Evolutionary conservation across 1,140 invertebrate species (phyloP), one percentile per base, ranked within the genome.

Genomic region (Meteorus sp.): DNA sequence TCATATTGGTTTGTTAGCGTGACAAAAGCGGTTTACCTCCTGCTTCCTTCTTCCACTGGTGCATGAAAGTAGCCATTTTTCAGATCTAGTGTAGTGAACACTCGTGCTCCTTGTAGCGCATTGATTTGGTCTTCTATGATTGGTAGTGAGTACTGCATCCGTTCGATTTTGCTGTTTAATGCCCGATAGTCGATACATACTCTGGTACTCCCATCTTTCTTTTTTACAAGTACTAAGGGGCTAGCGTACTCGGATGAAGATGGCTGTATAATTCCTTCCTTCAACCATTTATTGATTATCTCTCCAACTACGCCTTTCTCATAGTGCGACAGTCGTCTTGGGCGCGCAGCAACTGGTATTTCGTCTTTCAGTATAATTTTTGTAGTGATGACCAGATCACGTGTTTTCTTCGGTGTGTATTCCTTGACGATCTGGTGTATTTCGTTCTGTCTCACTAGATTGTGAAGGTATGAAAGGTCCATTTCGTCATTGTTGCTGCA

Each of bases 61-160:
- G 66, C 63, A 50, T 66, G 59, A n/a, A 63, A 63, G 37, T 63
- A 65, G 22, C 59, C 63, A 23, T 66, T 66, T 51, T 62, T 63
- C 8, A 83, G 52, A 71, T 85, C 82, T 1, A 85, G 50, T 0
- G 76, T 68, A 3, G 73, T 74, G 55, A 83, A 84, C 6, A 67
- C 60, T 2, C 65, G 70, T 1, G 68, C 50, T 0, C 66, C 66
- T 44, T 61, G 47, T 19, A 71, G 59, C 71, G 67, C 39, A 61
- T 80, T 73, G 6, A 86, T 60, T 4, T 70, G 66, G 29, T 83
- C 77, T 39, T 83, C 78, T 11, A 85, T 82, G 0, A 76, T 25
- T 1, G 81, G 82, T 7, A 86, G 56, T 0, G 83, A 82, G 62
- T 74, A 84, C 17, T 65, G 50, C 44, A 84, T 80, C 56, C 67